Conservation (phyloP, 2,113 vertebrate genomes). For the Macaca nemestrina region DNA sequence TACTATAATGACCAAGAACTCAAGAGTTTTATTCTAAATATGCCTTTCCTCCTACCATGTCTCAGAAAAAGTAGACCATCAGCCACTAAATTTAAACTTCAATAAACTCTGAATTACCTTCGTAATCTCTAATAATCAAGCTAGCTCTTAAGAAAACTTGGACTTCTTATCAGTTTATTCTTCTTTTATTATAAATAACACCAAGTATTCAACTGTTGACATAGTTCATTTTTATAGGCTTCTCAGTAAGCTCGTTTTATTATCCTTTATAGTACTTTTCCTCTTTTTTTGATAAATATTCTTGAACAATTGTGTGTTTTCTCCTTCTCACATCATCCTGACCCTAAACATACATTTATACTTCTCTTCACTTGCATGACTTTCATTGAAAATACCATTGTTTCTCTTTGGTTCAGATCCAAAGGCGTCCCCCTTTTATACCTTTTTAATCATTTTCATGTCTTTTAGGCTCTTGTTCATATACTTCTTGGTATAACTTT, state of each 20-base stretch:
- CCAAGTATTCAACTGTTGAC: neutral
- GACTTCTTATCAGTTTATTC: neutral
- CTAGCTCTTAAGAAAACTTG: neutral
- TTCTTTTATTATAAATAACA: neutral
- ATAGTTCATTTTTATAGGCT: neutral
- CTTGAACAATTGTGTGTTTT: neutral
- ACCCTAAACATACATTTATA: neutral
- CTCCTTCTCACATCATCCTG: neutral
- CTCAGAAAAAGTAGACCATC: neutral
- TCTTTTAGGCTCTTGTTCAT: neutral
- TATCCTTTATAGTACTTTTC: neutral
- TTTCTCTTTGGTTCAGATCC: neutral
- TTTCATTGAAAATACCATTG: neutral
- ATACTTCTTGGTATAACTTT: neutral
- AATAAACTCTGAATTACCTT: neutral
- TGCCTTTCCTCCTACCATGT: neutral
- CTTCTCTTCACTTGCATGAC: neutral
- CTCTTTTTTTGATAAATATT: neutral
- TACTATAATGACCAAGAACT: neutral
- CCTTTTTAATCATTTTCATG: neutral
- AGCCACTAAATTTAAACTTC: neutral
- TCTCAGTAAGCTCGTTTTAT: neutral
- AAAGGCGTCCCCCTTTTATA: neutral
- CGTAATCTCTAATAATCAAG: neutral
- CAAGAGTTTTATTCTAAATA: neutral